Base-by-base conservation (phyloP, 2,888 invertebrate genomes). In the Acleris sparsana region DNA sequence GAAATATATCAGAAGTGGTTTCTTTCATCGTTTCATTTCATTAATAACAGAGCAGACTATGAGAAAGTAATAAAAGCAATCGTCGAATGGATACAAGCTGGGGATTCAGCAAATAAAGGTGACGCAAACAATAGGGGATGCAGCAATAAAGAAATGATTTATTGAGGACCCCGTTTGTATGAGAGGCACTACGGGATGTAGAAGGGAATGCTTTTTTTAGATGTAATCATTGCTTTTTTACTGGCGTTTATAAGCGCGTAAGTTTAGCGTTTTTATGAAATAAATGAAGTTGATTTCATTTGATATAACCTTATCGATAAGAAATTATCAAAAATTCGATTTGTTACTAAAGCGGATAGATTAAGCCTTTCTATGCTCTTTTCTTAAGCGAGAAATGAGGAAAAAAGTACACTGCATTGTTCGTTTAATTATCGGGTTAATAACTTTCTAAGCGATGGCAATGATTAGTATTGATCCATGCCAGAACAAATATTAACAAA, bases 111-210 rank as follows among this genome's bases (percentile, higher is more conserved):
- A 85, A 86, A 85, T 80, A 84, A 78, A 74, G 69, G 71, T 70
- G 73, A 71, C 69, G 74, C 79, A 78, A 83, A 87, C 83, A 85
- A 84, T 80, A 78, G 88, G 83, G 39, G 82, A 73, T 73, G 69
- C 65, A 70, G 74, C 74, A 76, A 89, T 88, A 86, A 89, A 85
- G 82, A 78, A 77, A 87, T 88, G 88, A 92, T 91, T 87, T 90
- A 90, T 89, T 71, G 76, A 75, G 71, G 75, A 84, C 86, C 87
- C 85, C 82, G 76, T 81, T 76, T 33, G 17, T 33, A 53, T 79
- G 77, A 81, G 80, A 77, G 59, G 22, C 39, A 22, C 74, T 74
- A 76, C 71, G 70, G 70, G 69, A 71, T 72, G 75, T 74, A 78
- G 73, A 76, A 72, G 68, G 69, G 72, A 75, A 75, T 70, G 13